A percentile compares a stretch with the other conserved stretches of the same genome.
These are phyloP conservation scores for Nomada goodeniana DNA, from an alignment of 2,888 invertebrate genomes.

Conservation along the genomic window DNA sequence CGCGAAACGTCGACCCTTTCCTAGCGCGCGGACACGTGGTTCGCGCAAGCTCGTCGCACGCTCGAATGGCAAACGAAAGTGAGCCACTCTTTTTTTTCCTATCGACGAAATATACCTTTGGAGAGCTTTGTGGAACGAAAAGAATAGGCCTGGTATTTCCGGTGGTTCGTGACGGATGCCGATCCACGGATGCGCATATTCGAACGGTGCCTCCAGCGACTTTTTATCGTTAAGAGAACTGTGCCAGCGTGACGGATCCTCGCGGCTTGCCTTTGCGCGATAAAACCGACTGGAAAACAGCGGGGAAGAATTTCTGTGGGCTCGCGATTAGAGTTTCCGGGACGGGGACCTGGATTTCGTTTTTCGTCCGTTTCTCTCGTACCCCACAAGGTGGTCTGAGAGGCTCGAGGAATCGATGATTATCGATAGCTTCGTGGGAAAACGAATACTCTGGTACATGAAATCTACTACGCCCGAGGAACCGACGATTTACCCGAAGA, in stretches of 20 bases:
- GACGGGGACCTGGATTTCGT: background rate
- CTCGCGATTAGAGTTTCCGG: constrained; percentile 27
- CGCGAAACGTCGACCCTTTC: constrained; percentile 5
- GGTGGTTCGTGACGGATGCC: constrained; percentile 26
- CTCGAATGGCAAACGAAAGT: constrained; percentile 64
- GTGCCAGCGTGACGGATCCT: constrained; percentile 6
- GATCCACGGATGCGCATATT: background rate
- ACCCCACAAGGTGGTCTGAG: too few relatives aligned
- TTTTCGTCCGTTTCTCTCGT: background rate
- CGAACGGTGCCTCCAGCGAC: background rate
- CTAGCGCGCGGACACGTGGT: background rate
- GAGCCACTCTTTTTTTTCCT: constrained; percentile 64
- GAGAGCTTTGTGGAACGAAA: constrained; percentile 59
- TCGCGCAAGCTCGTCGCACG: background rate
- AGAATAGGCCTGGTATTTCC: constrained; percentile 31
- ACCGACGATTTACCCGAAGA: background rate
- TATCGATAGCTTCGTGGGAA: background rate
- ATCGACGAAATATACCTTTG: background rate
- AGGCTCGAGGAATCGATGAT: too few relatives aligned
- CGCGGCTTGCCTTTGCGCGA: background rate
- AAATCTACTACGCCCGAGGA: background rate
- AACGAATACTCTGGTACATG: background rate
- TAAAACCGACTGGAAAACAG: background rate
- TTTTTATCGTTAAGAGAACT: constrained; percentile 17
- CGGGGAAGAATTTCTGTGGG: constrained; percentile 1